Percentiles rank a stretch among this genome's conserved stretches.
These are phyloP conservation scores for Lasioglossum albipes DNA, from an alignment of 1,140 invertebrate species.

Conservation along the genomic window DNA sequence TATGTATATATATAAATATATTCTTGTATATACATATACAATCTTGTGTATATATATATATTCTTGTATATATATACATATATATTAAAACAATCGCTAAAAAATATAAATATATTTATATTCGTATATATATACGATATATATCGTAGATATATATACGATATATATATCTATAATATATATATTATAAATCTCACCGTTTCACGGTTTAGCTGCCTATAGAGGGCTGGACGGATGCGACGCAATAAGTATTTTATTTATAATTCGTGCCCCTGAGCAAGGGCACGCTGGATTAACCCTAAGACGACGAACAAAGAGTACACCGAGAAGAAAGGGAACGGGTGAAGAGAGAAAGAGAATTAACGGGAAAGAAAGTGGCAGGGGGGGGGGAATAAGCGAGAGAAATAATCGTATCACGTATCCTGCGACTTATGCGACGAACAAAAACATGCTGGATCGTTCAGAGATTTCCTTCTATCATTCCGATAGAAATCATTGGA, in stretches of 20 bases:
- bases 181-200: constrained; percentile 62
- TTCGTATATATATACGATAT: constrained; percentile 49
- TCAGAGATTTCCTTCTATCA: too few species aligned
- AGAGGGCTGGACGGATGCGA: constrained; percentile 75
- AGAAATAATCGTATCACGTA: constrained; percentile 53
- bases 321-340: not conserved
- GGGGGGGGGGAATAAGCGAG: not conserved
- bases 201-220: constrained; percentile 73
- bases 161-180: constrained; percentile 22
- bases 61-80: constrained; percentile 45
- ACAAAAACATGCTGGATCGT: too few species aligned
- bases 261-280: constrained; percentile 14
- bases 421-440: constrained; percentile 41
- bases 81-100: constrained; percentile 71
- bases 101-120: constrained; percentile 51
- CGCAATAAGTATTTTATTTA: constrained; percentile 63
- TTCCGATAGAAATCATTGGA: too few species aligned
- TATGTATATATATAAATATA: constrained; percentile 39
- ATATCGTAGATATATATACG: constrained; percentile 33
- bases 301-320: constrained; percentile 24
- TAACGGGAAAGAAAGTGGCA: not conserved
- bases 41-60: constrained; percentile 25
- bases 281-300: constrained; percentile 18
- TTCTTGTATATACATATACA: constrained; percentile 57
- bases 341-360: too few species aligned